Percentiles rank a stretch among this genome's conserved stretches.
Evolutionary conservation across 2,113 vertebrate species (phyloP).

Genomic region (Cebus imitator): DNA sequence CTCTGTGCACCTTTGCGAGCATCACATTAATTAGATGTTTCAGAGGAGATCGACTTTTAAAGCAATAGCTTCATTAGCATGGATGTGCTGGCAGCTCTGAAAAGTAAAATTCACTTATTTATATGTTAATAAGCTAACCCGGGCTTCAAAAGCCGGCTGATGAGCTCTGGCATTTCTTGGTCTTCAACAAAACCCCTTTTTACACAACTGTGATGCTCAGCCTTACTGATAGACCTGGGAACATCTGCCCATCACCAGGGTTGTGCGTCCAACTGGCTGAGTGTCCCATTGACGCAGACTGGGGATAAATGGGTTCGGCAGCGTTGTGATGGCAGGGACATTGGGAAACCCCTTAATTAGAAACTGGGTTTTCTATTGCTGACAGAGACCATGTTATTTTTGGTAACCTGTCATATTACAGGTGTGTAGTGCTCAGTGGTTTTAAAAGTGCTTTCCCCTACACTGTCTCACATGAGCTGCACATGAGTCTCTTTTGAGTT

Average conservation of each 20-base stretch:
- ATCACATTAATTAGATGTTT: slow-evolving; percentile 74
- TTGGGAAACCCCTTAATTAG: neutral
- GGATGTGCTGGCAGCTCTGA: neutral
- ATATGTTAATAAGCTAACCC: slow-evolving; percentile 58
- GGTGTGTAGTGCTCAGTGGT: no score
- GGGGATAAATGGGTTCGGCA: neutral
- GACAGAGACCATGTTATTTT: neutral
- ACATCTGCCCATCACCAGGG: neutral
- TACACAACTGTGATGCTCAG: neutral
- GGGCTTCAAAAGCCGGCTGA: neutral
- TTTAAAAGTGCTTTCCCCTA: neutral
- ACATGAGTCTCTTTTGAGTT: neutral
- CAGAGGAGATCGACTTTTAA: slow-evolving; percentile 63
- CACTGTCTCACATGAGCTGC: neutral
- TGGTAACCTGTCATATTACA: neutral
- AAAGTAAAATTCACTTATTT: slow-evolving; percentile 61
- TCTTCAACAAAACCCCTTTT: neutral
- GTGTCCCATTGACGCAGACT: neutral
- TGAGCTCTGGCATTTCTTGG: neutral
- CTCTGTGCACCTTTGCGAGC: slow-evolving; percentile 44
- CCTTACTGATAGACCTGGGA: neutral
- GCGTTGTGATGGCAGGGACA: fast-evolving
- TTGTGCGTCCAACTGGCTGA: neutral
- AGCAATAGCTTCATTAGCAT: slow-evolving; percentile 61
- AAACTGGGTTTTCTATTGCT: neutral